Evolutionary conservation across 2,113 vertebrate genomes (phyloP).

Genomic region (Ciconia stormi): DNA sequence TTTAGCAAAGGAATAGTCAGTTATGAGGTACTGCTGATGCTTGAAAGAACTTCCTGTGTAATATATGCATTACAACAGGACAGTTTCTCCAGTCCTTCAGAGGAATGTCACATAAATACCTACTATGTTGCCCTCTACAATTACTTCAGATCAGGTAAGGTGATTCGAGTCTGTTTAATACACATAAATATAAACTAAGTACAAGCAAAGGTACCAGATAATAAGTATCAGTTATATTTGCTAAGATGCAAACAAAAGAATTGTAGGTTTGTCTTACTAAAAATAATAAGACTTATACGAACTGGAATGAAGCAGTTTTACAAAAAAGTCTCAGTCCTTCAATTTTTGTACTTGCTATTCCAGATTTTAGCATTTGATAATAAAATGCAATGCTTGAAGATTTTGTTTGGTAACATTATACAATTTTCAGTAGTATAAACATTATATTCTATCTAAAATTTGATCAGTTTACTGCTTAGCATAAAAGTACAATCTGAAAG

Average conservation of each 20-base stretch:
- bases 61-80: background rate
- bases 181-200: background rate
- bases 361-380: background rate
- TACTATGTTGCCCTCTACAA: background rate
- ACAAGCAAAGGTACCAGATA: background rate
- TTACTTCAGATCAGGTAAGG: background rate
- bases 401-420: background rate
- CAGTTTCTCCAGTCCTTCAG: background rate
- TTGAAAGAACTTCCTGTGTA: background rate
- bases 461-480: background rate
- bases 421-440: background rate
- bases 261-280: background rate
- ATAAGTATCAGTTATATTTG: background rate
- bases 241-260: background rate
- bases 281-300: background rate
- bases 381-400: background rate
- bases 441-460: background rate
- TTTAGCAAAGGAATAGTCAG: background rate
- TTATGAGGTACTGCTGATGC: background rate
- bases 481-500: background rate
- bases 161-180: background rate
- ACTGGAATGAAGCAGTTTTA: background rate
- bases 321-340: background rate
- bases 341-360: background rate
- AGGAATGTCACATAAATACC: background rate